phyloP scores from a whole-genome alignment of 2,797 vertebrate genomes.

The Coluber constrictor region DNA sequence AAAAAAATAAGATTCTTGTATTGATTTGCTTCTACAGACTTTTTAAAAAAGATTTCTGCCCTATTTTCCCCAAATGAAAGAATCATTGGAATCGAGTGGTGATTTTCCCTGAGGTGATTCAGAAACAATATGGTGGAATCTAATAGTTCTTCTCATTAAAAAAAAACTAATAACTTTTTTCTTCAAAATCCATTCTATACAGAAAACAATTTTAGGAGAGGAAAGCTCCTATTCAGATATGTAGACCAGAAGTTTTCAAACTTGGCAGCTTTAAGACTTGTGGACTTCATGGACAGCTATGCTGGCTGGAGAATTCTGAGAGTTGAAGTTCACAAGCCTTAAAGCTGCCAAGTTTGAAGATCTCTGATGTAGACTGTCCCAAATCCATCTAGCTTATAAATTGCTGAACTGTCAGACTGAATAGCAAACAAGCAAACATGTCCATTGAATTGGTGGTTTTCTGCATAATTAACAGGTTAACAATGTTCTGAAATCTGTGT shows the following conservation, averaged over 20 bases:
- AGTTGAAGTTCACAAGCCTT: too few relatives aligned
- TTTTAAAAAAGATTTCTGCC: neutral
- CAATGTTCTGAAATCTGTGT: neutral
- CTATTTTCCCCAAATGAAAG: neutral
- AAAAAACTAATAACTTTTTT: neutral
- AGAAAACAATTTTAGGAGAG: neutral
- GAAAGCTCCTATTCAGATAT: neutral
- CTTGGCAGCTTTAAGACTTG: too few relatives aligned
- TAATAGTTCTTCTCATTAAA: neutral
- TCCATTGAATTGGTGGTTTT: neutral
- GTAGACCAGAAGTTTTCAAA: too few relatives aligned
- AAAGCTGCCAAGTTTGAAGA: too few relatives aligned
- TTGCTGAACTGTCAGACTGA: neutral
- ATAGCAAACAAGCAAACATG: neutral
- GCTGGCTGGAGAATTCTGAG: too few relatives aligned
- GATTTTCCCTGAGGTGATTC: neutral
- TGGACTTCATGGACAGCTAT: too few relatives aligned
- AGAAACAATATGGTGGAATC: neutral
- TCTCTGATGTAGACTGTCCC: neutral
- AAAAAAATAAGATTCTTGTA: neutral
- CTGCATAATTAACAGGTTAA: neutral
- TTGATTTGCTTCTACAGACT: neutral
- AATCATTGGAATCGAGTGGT: neutral
- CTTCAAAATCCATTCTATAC: neutral
- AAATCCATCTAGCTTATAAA: neutral